These are phyloP conservation scores for Podocnemis expansa DNA, from an alignment of 2,113 vertebrate species.

Conservation along the genomic window DNA sequence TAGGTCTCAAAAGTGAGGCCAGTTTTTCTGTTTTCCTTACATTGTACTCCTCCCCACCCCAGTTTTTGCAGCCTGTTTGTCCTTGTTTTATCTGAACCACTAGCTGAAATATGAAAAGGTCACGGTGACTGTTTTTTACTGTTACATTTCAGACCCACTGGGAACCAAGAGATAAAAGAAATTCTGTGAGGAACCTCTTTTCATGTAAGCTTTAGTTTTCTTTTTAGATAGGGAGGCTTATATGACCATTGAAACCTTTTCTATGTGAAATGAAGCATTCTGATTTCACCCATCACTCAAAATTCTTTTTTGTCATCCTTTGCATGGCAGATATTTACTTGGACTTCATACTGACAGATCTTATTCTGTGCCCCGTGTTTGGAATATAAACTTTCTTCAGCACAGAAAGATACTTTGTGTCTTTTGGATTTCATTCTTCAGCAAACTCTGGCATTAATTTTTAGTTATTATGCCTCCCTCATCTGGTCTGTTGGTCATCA, in stretches of 20 bases:
- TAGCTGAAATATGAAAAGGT: not conserved
- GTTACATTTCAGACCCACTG: not conserved
- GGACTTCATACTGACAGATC: not conserved
- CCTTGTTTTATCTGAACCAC: not conserved
- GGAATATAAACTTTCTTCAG: too few species aligned
- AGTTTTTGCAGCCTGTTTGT: not conserved
- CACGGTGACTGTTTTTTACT: not conserved
- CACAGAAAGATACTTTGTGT: too few species aligned
- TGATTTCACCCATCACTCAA: not conserved
- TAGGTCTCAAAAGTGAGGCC: not conserved
- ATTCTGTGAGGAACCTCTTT: not conserved
- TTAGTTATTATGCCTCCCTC: not conserved
- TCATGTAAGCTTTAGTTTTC: not conserved
- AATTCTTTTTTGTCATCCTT: slow-evolving; percentile 7
- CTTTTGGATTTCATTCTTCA: too few species aligned
- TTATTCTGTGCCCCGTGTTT: not conserved
- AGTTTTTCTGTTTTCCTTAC: not conserved
- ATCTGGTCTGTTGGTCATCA: not conserved
- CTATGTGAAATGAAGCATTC: not conserved
- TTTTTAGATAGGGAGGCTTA: not conserved
- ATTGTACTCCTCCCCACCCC: not conserved
- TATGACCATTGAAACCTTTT: not conserved
- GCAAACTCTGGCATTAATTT: not conserved
- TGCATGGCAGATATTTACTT: not conserved
- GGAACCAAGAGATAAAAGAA: not conserved